Base-by-base conservation (phyloP, 2,888 invertebrate species). In the Yponomeuta plumbellus region DNA sequence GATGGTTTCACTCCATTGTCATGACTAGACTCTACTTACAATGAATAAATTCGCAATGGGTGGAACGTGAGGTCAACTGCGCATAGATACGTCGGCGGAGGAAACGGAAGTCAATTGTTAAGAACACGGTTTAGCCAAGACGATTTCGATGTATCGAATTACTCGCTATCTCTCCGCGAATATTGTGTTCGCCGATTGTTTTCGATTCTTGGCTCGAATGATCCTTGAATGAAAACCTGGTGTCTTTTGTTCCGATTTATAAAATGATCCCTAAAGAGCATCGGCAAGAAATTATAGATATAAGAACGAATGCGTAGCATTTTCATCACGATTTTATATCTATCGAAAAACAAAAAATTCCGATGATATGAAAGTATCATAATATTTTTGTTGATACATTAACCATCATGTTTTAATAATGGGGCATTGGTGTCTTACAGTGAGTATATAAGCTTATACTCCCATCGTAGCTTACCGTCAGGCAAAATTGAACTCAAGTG, bases 91-190 rank as follows among this genome's bases (percentile, higher is more conserved):
- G 34, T 20, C 23, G 23, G 40, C 34, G 13, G 20, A 80, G 86
- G 88, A 88, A 90, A 75, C 90, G 90, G 88, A 90, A 84, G 78
- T 85, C 83, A 77, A 86, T 88, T 89, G 88, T 88, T 23, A 34
- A 34, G 34, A 10, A 34, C 72, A 34, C 40, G 39, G 78, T 79
- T 76, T 75, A 73, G 76, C 72, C 71, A 13, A 17, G 26, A 39
- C 39, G 34, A 66, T 59, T 58, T 66, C 4, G 58, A 82, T 80
- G 83, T 85, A 83, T 88, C 80, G 73, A 70, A 75, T 88, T 88
- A 80, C 87, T 74, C 74, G 75, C 76, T 74, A 77, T 75, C 72
- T 73, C 67, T 40, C 17, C 39, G 40, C 62, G 20, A 64, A 67
- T 64, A 52, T 40, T 34, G 17, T 56, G 59, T 20, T 23, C 17